Base-by-base conservation (phyloP, 2,888 invertebrate genomes). In the Tachina fera region DNA sequence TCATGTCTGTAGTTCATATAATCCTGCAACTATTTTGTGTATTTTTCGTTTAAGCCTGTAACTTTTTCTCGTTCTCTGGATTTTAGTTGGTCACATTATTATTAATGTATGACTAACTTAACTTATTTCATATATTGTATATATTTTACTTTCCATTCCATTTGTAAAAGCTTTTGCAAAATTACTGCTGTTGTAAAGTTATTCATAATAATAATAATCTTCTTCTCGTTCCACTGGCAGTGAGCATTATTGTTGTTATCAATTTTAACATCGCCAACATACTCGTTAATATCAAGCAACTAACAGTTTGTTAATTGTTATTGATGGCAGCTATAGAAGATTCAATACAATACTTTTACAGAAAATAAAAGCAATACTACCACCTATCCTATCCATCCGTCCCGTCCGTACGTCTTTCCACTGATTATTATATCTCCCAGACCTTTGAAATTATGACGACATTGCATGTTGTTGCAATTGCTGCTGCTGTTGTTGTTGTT, bases 271-370 rank as follows among this genome's bases (percentile, higher is more conserved):
- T 14, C 58, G 13, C 60, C 71, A 60, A 49, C 60, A 39, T 60
- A 10, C 47, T 16, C 16, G 49, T 16, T 19, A 49, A 63, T 79
- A 79, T 76, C 71, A 6, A 31, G 31, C 31, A 58, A 22, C 49
- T 61, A 75, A 71, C 81, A 45, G 74, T 82, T 70, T 75, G 74
- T 82, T 82, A 85, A 82, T 85, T 82, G 78, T 82, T 85, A 78
- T 85, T 85, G 85, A 85, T 82, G 78, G 78, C 81, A 58, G 58
- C 16, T 43, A 47, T 56, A 16, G 68, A 31, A 75, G 43, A 51
- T 45, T 19, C 49, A 31, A 5, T 31, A 31, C 6, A 5, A 31
- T 58, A 41, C 22, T 56, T 53, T 43, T 41, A 14, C 4, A 72
- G 56, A 58, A 31, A 43, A n/a, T n/a, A 58, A 58, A 56, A 4